phyloP scores from a whole-genome alignment of 1,140 invertebrate species.

The Drosophila lowei region DNA sequence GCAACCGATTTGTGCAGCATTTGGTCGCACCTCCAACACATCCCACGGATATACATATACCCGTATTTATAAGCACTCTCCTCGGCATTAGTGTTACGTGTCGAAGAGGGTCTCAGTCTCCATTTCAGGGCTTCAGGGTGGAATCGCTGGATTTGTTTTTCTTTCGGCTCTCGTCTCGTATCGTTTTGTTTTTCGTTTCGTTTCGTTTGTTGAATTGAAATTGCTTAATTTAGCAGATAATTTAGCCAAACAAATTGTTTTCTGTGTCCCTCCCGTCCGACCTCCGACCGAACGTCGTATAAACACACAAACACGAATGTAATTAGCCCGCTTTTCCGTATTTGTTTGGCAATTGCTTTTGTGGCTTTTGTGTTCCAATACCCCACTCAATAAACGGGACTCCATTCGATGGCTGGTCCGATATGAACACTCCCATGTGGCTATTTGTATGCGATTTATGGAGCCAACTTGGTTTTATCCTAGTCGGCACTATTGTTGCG shows the following conservation, averaged over 20 bases:
- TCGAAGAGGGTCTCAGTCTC: conserved; percentile 23
- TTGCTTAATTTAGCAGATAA: conserved; percentile 64
- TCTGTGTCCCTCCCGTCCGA: not conserved
- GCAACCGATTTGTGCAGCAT: conserved; percentile 54
- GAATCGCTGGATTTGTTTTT: conserved; percentile 22
- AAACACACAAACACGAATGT: conserved; percentile 36
- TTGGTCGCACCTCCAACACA: conserved; percentile 32
- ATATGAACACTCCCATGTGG: conserved; percentile 52
- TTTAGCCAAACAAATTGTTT: conserved; percentile 59
- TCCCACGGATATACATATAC: not conserved
- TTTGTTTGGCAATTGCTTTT: conserved; percentile 54
- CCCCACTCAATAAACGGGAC: not conserved
- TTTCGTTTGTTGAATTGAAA: conserved; percentile 56
- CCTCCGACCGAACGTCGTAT: not conserved
- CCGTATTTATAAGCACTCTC: conserved; percentile 4
- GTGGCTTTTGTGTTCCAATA: conserved; percentile 40
- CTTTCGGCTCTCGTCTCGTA: not conserved
- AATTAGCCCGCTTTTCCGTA: conserved; percentile 51
- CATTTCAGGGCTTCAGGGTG: conserved; percentile 4
- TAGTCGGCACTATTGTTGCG: conserved; percentile 48
- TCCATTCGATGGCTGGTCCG: not conserved
- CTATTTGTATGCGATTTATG: conserved; percentile 56
- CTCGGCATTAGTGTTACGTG: conserved; percentile 17
- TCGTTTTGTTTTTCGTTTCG: conserved; percentile 10
- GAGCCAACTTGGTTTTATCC: conserved; percentile 29